phyloP scores from a whole-genome alignment of 2,113 vertebrate genomes.

The Megaleporinus macrocephalus region DNA sequence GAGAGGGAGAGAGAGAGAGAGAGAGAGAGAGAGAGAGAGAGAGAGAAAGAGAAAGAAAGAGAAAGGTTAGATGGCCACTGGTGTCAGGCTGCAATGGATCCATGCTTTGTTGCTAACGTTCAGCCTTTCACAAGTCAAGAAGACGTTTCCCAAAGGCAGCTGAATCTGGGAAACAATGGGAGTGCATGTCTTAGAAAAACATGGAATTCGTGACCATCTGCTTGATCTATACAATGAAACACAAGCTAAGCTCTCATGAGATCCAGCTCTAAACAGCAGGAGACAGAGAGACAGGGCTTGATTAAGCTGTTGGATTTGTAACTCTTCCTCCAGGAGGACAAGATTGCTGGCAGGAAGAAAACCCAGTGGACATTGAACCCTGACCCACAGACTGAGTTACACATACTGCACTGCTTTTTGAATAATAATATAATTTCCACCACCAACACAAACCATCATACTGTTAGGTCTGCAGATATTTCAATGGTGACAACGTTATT shows the following conservation, averaged over 20 bases:
- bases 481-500: too few relatives aligned
- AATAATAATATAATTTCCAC: background rate
- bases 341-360: background rate
- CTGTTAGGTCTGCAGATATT: too few relatives aligned
- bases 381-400: background rate
- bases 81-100: background rate
- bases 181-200: background rate
- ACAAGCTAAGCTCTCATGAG: background rate
- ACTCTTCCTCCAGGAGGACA: background rate
- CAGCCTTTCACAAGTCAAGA: too few relatives aligned
- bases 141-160: background rate
- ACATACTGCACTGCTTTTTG: background rate
- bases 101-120: background rate
- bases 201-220: background rate
- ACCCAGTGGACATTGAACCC: background rate
- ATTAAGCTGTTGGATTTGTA: background rate
- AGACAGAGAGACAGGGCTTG: background rate
- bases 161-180: background rate
- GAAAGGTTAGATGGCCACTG: background rate
- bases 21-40: constrained; percentile 12
- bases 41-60: background rate
- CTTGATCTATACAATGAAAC: background rate
- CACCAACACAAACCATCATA: too few relatives aligned
- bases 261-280: constrained; percentile 19
- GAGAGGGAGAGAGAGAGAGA: constrained; percentile 7